Percentiles rank a stretch among this genome's conserved stretches.
These are phyloP conservation scores for Acanthacorydalis orientalis DNA, from an alignment of 2,888 invertebrate species.

Conservation along the genomic window DNA sequence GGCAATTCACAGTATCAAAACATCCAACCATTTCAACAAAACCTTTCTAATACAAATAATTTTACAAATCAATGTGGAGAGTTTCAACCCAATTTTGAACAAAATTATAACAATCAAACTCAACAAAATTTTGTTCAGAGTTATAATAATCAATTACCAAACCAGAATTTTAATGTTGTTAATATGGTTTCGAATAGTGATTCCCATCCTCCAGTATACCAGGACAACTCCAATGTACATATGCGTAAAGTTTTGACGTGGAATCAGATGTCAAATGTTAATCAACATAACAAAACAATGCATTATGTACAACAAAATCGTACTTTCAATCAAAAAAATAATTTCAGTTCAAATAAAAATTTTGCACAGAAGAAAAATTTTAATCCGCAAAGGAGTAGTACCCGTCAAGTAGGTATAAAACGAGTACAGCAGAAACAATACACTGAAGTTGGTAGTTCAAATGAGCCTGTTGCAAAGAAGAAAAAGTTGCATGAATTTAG, in stretches of 20 bases:
- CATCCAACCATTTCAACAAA: too few relatives aligned
- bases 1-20: too few relatives aligned
- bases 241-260: slow-evolving; percentile 1
- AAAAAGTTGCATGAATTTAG: slow-evolving; percentile 11
- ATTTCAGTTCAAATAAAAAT: not conserved
- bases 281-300: not conserved
- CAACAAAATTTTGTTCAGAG: not conserved
- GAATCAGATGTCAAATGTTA: not conserved
- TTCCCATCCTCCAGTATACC: too few relatives aligned
- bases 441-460: slow-evolving; percentile 4
- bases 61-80: too few relatives aligned
- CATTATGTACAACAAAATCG: slow-evolving; percentile 3
- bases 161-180: too few relatives aligned
- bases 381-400: not conserved
- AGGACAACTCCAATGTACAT: too few relatives aligned
- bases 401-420: not conserved
- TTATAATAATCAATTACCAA: not conserved
- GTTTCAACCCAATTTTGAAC: too few relatives aligned
- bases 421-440: slow-evolving; percentile 4
- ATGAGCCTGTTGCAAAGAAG: slow-evolving; percentile 11
- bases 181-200: too few relatives aligned
- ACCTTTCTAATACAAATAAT: too few relatives aligned
- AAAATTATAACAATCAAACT: not conserved
- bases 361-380: not conserved
- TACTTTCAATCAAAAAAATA: not conserved